Percentiles rank a stretch among this genome's conserved stretches.
Evolutionary conservation across 2,888 invertebrate genomes (phyloP).

Genomic region (Callimorpha dominula): DNA sequence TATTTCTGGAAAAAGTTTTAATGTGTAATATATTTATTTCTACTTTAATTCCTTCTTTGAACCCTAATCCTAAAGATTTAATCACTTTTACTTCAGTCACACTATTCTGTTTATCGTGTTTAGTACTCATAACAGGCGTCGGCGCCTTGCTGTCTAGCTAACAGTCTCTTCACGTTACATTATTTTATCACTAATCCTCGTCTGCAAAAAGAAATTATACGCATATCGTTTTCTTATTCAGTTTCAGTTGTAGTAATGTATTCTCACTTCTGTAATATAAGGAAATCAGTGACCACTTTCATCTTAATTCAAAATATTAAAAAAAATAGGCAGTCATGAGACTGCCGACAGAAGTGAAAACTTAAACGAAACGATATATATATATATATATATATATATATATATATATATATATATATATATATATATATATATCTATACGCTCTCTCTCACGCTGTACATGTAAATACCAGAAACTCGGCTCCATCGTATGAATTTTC

Average conservation of each 20-base stretch:
- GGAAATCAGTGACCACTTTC: background rate
- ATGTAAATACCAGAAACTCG: too few species aligned
- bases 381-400: too few species aligned
- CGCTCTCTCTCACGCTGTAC: too few species aligned
- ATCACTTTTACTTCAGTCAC: background rate
- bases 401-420: too few species aligned
- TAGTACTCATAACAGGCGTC: conserved; percentile 1
- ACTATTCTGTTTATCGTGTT: background rate
- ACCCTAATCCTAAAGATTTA: too few species aligned
- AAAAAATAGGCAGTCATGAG: too few species aligned
- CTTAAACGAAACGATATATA: too few species aligned
- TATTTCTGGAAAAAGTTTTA: conserved; percentile 41
- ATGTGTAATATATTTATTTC: conserved; percentile 15
- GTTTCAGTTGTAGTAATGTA: too few species aligned
- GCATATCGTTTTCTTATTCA: background rate
- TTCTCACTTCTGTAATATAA: background rate
- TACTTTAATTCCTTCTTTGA: too few species aligned
- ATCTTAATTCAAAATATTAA: background rate
- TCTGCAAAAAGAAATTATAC: background rate
- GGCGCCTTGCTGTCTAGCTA: conserved; percentile 22
- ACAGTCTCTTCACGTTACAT: background rate
- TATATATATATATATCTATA: too few species aligned
- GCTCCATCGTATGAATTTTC: too few species aligned
- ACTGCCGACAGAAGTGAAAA: too few species aligned
- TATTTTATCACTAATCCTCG: background rate